A percentile compares a stretch with the other conserved stretches of the same genome.
Evolutionary conservation across 2,888 invertebrate genomes (phyloP).

Genomic region (Schrankia costaestrigalis): DNA sequence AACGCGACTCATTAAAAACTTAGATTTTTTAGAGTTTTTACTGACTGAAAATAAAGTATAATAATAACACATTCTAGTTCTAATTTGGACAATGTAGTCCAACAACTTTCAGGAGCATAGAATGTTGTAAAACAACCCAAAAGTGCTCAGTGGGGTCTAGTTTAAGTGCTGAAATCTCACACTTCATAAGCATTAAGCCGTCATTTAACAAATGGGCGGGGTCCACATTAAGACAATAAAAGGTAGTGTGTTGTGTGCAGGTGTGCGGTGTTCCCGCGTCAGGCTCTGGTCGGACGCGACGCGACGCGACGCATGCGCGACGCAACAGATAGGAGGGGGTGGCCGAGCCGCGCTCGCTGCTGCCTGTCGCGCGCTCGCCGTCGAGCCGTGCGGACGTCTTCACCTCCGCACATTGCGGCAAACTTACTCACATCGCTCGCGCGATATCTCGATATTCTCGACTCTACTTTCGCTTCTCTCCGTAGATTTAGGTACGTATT

Average conservation of each 20-base stretch:
- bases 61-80: too few species aligned
- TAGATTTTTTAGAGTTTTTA: too few species aligned
- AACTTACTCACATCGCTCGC: conserved; percentile 17
- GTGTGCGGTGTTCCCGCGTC: conserved; percentile 19
- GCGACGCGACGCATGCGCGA: conserved; percentile 45
- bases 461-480: conserved; percentile 16
- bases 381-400: conserved; percentile 32
- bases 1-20: too few species aligned
- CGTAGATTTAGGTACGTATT: conserved; percentile 27
- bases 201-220: conserved; percentile 31
- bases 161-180: conserved; percentile 7
- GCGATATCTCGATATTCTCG: conserved; percentile 22
- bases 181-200: conserved; percentile 1
- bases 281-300: conserved; percentile 16
- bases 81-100: too few species aligned
- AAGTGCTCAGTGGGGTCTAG: too few species aligned
- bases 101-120: too few species aligned
- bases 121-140: too few species aligned
- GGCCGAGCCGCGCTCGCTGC: conserved; percentile 26
- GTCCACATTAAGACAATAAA: conserved; percentile 17
- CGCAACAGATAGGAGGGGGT: conserved; percentile 56
- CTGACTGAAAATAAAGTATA: too few species aligned
- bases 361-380: conserved; percentile 40
- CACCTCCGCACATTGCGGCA: conserved; percentile 16
- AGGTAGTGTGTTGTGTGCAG: conserved; percentile 23